Base-by-base conservation (phyloP, 2,888 invertebrate species). In the Lasioglossum marginatum region DNA sequence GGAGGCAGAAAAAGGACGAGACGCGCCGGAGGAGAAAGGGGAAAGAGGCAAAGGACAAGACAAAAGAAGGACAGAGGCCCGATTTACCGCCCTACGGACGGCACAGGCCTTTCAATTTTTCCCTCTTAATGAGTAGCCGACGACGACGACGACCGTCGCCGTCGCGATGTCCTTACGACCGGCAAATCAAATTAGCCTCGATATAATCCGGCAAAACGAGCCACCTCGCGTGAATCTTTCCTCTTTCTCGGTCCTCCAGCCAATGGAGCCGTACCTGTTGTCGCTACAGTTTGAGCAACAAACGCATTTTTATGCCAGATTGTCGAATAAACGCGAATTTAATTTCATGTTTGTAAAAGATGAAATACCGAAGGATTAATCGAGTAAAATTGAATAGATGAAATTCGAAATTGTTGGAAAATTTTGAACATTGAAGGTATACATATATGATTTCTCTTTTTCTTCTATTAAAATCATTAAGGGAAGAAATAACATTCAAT, bases 111-210 rank as follows among this genome's bases (percentile, higher is more conserved):
- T 90, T 91, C 88, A 89, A 92, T 92, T 92, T 91, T 91, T 92
- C 79, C 87, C 88, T 79, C 76, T 91, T 92, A 92, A 93, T 90
- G 91, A 92, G 91, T 87, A 90, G 80, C 83, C 76, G 77, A 82
- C 88, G 81, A 77, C 79, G 90, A 86, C 90, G 81, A 81, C 74
- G 27, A 60, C 76, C 76, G 77, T 81, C 83, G 79, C 85, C 74
- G 78, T 81, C 83, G 79, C 86, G 89, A 92, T 90, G 88, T 89
- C 87, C 87, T 93, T 91, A 89, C 88, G 87, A 83, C 71, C 79
- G 84, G 79, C 85, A 88, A 92, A 93, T 90, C 86, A 87, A 92
- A 93, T 94, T 92, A 92, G 91, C 88, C 89, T 91, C 88, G 88
- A 89, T 89, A 91, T 92, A 92, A 91, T 89, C 83, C 87, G 57